Evolutionary conservation across 2,797 vertebrate genomes (phyloP).

Genomic region (Pristis pectinata): DNA sequence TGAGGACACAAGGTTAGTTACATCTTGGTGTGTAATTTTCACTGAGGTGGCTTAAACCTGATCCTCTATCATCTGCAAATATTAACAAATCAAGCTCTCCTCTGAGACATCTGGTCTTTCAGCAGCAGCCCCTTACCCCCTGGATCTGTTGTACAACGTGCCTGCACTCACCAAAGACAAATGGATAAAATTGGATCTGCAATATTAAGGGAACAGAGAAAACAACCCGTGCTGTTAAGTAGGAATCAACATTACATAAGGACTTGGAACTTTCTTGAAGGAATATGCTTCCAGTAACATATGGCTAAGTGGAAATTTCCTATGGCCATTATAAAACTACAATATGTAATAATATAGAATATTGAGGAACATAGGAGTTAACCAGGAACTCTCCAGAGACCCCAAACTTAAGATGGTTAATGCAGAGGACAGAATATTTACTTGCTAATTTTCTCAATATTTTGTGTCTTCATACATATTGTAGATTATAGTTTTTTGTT

Average conservation of each 20-base stretch:
- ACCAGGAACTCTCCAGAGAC: no score
- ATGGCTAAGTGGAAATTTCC: not conserved
- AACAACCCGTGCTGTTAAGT: not conserved
- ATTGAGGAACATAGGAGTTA: not conserved
- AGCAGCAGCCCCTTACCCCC: conserved; percentile 24
- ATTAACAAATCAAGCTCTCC: conserved; percentile 43
- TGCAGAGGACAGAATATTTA: no score
- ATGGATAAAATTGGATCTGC: not conserved
- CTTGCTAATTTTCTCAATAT: no score
- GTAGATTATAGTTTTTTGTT: not conserved
- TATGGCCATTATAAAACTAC: no score
- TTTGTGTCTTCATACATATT: no score
- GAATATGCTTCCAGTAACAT: not conserved
- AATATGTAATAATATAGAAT: not conserved
- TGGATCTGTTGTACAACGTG: not conserved
- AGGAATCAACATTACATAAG: not conserved
- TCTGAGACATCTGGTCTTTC: conserved; percentile 43
- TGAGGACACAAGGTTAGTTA: not conserved
- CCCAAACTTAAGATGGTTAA: no score
- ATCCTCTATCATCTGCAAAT: not conserved
- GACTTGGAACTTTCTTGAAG: not conserved
- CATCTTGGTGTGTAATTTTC: not conserved
- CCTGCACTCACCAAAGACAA: not conserved
- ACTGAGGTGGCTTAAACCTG: not conserved
- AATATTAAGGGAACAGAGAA: conserved; percentile 2